These are phyloP conservation scores for Zaprionus gabonicus DNA, from an alignment of 1,140 invertebrate species.

Conservation along the genomic window DNA sequence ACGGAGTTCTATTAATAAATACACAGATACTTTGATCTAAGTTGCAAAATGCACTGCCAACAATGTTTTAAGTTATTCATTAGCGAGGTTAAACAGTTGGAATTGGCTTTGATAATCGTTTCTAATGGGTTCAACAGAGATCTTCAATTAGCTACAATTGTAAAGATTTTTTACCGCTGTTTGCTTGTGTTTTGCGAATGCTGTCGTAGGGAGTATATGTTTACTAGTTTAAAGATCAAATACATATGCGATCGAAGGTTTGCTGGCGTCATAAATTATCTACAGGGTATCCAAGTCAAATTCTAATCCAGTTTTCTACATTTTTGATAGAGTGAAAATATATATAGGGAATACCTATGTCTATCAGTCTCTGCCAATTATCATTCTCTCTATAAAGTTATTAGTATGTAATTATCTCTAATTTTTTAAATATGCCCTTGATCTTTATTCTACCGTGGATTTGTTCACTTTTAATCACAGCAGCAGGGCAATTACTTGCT, in stretches of 20 bases:
- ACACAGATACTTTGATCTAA: neutral
- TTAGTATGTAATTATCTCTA: neutral
- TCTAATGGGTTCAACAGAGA: neutral
- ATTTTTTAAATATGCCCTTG: neutral
- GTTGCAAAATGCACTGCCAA: neutral
- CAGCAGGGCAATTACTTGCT: neutral
- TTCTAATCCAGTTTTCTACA: neutral
- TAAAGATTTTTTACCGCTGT: neutral
- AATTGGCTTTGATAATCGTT: neutral
- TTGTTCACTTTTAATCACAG: neutral
- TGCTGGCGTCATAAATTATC: neutral
- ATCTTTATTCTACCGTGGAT: neutral
- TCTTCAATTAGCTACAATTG: neutral
- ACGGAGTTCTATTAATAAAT: neutral
- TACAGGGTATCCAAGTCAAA: too few relatives aligned
- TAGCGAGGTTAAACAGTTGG: neutral
- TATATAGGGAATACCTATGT: neutral
- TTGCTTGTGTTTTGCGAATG: neutral
- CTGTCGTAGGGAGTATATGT: neutral
- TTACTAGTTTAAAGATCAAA: neutral
- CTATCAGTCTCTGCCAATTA: neutral
- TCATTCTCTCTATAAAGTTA: neutral
- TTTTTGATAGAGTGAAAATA: neutral
- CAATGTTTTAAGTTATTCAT: neutral
- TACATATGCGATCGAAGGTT: neutral